Conservation (phyloP, 2,113 vertebrate species). For the Spheniscus mendiculus region DNA sequence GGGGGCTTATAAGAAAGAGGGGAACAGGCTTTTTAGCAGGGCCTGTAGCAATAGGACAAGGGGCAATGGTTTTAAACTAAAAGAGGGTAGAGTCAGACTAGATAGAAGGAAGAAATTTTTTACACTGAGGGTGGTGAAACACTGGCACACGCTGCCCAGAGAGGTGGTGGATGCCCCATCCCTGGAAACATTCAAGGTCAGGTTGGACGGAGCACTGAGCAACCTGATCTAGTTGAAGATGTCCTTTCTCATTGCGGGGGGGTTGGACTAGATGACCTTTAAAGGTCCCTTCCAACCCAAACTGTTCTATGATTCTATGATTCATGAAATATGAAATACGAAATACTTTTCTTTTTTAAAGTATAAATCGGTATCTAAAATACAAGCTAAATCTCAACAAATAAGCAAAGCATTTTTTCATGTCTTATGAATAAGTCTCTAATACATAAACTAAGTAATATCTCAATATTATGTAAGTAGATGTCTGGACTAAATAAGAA, state of each 20-base stretch:
- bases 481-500: not conserved
- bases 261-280: not conserved
- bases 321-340: not conserved
- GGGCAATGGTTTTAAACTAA: not conserved
- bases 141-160: not conserved
- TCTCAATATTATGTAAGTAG: not conserved
- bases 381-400: not conserved
- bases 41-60: not conserved
- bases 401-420: not conserved
- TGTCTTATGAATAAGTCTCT: not conserved
- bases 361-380: not conserved
- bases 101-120: not conserved
- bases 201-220: rapidly evolving
- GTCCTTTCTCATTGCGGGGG: too few relatives aligned
- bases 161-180: too few relatives aligned
- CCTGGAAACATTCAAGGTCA: not conserved
- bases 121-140: not conserved
- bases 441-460: not conserved
- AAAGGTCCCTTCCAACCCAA: not conserved
- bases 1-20: not conserved
- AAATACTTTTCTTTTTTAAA: not conserved
- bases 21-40: not conserved
- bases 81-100: not conserved
- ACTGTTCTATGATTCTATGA: not conserved
- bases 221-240: not conserved